Conservation (phyloP, 1,140 invertebrate species). For the Amyelois transitella region DNA sequence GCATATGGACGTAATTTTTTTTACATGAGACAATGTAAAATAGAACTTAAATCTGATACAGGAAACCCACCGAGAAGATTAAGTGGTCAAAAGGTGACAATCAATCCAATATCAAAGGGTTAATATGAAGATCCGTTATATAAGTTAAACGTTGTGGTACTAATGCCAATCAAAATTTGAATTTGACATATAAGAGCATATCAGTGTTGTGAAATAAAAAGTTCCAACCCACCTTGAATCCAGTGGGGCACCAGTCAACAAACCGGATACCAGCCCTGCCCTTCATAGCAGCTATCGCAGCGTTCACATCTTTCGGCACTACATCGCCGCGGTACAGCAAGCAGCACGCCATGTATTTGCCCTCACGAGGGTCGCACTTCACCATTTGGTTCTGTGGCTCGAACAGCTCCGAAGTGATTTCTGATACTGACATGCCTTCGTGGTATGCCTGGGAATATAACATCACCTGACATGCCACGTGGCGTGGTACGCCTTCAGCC, state of each 20-base stretch:
- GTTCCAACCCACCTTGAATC: slow-evolving; percentile 77
- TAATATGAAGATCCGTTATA: too few species aligned
- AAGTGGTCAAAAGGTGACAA: too few species aligned
- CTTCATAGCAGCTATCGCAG: slow-evolving; percentile 85
- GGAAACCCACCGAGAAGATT: too few species aligned
- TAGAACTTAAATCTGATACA: too few species aligned
- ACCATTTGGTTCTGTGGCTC: slow-evolving; percentile 82
- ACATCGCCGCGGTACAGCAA: slow-evolving; percentile 85
- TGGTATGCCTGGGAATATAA: slow-evolving; percentile 65
- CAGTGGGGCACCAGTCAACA: slow-evolving; percentile 83
- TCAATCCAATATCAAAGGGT: too few species aligned
- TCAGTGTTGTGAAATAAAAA: background rate
- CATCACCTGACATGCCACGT: too few species aligned
- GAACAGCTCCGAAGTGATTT: slow-evolving; percentile 81
- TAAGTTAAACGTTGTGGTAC: too few species aligned
- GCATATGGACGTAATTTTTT: too few species aligned
- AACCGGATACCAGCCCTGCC: slow-evolving; percentile 81
- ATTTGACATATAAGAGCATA: too few species aligned
- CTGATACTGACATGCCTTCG: slow-evolving; percentile 78
- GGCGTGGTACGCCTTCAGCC: too few species aligned
- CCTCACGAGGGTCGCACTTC: slow-evolving; percentile 79
- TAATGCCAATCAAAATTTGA: too few species aligned
- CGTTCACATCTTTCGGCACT: slow-evolving; percentile 82
- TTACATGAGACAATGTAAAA: too few species aligned
- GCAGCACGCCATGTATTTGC: slow-evolving; percentile 85